Percentiles rank a stretch among this genome's conserved stretches.
phyloP scores from a whole-genome alignment of 2,113 vertebrate species.

The Oplegnathus fasciatus region DNA sequence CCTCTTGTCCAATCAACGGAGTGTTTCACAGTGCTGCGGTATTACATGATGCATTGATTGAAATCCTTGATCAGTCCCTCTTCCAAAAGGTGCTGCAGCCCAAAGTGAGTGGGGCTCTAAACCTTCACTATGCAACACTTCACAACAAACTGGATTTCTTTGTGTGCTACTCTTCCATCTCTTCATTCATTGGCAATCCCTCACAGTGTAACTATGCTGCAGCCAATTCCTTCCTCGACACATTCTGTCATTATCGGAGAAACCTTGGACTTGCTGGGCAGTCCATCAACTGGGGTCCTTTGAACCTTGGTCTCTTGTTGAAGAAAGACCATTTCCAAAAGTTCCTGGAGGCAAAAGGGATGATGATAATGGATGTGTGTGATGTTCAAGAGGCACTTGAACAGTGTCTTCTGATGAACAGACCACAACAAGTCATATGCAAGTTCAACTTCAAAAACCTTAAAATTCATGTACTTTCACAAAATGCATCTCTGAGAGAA shows the following conservation, averaged over 20 bases:
- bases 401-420: constrained; percentile 83
- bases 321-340: constrained; percentile 85
- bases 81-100: constrained; percentile 88
- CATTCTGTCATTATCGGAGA: constrained; percentile 89
- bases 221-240: constrained; percentile 91
- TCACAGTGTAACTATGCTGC: constrained; percentile 91
- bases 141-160: constrained; percentile 88
- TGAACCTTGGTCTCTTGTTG: constrained; percentile 87
- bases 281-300: constrained; percentile 90
- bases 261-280: constrained; percentile 88
- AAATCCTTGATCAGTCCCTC: constrained; percentile 82
- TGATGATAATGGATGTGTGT: constrained; percentile 83
- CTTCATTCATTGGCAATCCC: constrained; percentile 89
- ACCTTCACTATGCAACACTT: constrained; percentile 87
- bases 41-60: constrained; percentile 84
- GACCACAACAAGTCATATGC: constrained; percentile 84
- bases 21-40: constrained; percentile 91
- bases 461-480: constrained; percentile 73
- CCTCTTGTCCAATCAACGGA: constrained; percentile 84
- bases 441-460: constrained; percentile 87
- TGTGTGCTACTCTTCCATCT: constrained; percentile 90
- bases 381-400: constrained; percentile 86
- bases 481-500: constrained; percentile 79
- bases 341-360: constrained; percentile 86
- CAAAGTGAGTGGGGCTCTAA: constrained; percentile 88